Evolutionary conservation across 2,797 vertebrate genomes (phyloP).

Genomic region (Holocentrus rufus): DNA sequence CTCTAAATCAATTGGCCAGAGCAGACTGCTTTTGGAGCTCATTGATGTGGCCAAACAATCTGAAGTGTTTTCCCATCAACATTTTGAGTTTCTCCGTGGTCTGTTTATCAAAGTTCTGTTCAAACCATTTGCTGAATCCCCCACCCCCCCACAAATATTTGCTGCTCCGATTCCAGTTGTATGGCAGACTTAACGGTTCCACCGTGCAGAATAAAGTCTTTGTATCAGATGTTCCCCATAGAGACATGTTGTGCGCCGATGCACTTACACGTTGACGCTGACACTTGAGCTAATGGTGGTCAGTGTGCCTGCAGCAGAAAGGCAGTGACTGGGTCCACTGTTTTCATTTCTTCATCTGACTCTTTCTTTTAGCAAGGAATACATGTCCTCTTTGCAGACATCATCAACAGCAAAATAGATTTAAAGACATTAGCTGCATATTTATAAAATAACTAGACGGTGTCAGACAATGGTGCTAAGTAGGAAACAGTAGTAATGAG

Average conservation of each 20-base stretch:
- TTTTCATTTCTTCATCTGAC: constrained; percentile 38
- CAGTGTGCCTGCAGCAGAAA: constrained; percentile 33
- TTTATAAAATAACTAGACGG: neutral
- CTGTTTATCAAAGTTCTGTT: constrained; percentile 29
- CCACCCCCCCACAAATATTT: constrained; percentile 53
- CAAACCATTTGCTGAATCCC: constrained; percentile 41
- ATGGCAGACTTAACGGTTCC: constrained; percentile 13
- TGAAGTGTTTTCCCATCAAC: constrained; percentile 30
- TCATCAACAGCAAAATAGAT: constrained; percentile 17
- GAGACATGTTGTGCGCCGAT: constrained; percentile 25
- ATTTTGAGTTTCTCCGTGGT: constrained; percentile 15
- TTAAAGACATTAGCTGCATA: constrained; percentile 13
- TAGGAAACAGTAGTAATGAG: neutral
- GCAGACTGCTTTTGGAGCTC: constrained; percentile 7
- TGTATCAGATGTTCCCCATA: constrained; percentile 37
- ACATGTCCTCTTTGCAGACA: constrained; percentile 16
- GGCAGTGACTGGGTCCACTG: constrained; percentile 38
- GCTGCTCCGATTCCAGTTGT: constrained; percentile 20
- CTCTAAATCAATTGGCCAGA: constrained; percentile 13
- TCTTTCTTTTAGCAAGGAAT: constrained; percentile 29
- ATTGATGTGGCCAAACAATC: constrained; percentile 10
- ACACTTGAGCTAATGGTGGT: constrained; percentile 26
- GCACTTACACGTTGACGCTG: constrained; percentile 10
- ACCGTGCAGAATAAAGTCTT: constrained; percentile 2
- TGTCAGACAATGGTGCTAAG: neutral